These are phyloP conservation scores for Zosterops borbonicus DNA, from an alignment of 2,113 vertebrate genomes.

Conservation along the genomic window DNA sequence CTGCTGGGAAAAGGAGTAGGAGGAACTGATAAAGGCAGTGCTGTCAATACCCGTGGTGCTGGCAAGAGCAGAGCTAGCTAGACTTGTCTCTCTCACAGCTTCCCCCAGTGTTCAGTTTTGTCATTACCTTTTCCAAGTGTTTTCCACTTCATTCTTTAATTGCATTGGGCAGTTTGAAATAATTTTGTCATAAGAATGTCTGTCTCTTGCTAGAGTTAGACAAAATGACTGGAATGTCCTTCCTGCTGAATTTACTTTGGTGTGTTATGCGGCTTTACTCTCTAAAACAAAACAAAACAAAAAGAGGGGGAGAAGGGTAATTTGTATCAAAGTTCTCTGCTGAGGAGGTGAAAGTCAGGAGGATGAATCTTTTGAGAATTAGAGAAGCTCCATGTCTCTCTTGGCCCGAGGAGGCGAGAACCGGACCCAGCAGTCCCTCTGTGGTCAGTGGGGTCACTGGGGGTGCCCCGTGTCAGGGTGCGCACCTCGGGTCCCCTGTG, in stretches of 20 bases:
- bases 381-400: not conserved
- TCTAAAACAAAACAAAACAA: not conserved
- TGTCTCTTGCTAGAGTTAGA: not conserved
- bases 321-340: not conserved
- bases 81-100: not conserved
- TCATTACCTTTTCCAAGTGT: not conserved
- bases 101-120: not conserved
- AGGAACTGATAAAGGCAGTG: not conserved
- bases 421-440: not conserved
- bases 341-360: not conserved
- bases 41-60: not conserved
- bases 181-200: not conserved
- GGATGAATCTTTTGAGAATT: not conserved
- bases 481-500: not conserved
- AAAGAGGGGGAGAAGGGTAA: not conserved
- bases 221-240: not conserved
- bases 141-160: not conserved
- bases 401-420: not conserved
- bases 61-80: not conserved
- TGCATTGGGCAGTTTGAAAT: not conserved
- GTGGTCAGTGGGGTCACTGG: not conserved
- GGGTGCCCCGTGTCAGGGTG: not conserved
- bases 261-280: not conserved
- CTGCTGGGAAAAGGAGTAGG: not conserved
- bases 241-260: not conserved